These are phyloP conservation scores for Rhynchophorus ferrugineus DNA, from an alignment of 1,140 invertebrate species.

Conservation along the genomic window DNA sequence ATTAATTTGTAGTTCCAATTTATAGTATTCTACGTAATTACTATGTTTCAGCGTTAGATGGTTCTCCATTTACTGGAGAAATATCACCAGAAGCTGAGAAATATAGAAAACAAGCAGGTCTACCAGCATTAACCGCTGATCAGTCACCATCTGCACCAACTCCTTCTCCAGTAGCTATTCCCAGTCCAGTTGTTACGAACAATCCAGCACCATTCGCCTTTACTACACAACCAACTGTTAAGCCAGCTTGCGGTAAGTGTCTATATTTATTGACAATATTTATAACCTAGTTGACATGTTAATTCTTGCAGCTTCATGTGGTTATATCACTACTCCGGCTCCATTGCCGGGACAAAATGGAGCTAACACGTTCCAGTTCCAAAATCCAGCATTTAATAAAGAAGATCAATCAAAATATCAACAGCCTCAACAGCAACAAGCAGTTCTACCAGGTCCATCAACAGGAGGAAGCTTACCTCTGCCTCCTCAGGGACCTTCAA, in stretches of 20 bases:
- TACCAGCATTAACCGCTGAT: constrained; percentile 7
- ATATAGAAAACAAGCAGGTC: constrained; percentile 16
- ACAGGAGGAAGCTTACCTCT: neutral
- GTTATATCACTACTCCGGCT: constrained; percentile 31
- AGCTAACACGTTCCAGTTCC: constrained; percentile 21
- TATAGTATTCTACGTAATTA: too few relatives aligned
- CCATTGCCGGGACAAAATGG: constrained; percentile 15
- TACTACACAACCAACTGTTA: constrained; percentile 36
- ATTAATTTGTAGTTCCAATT: too few relatives aligned
- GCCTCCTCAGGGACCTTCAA: too few relatives aligned
- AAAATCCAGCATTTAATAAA: constrained; percentile 23
- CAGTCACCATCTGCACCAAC: constrained; percentile 1
- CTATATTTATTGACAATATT: neutral
- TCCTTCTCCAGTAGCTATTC: constrained; percentile 9
- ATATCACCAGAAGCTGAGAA: constrained; percentile 28
- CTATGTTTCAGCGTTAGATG: constrained; percentile 33
- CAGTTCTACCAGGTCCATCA: neutral
- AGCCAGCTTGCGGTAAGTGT: constrained; percentile 33
- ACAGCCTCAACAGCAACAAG: neutral
- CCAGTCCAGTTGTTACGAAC: constrained; percentile 7
- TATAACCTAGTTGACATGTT: too few relatives aligned
- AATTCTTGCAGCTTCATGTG: constrained; percentile 34
- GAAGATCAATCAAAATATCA: constrained; percentile 2
- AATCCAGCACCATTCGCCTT: constrained; percentile 22
- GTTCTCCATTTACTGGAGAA: constrained; percentile 28